phyloP scores from a whole-genome alignment of 2,113 vertebrate species.

The Phalacrocorax carbo region DNA sequence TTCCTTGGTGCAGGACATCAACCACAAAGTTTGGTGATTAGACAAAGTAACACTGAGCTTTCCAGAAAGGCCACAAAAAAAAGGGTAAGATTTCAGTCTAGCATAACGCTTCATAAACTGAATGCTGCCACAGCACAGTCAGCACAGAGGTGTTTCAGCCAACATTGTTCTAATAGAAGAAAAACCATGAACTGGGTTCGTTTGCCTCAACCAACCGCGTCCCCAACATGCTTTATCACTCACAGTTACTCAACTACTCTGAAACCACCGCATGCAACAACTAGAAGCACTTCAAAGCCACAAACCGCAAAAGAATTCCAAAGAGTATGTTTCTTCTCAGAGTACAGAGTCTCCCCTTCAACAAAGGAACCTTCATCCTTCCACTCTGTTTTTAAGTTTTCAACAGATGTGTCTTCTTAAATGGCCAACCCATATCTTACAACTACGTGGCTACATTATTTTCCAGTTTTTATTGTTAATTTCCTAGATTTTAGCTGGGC shows the following conservation, averaged over 20 bases:
- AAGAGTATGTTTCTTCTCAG: not conserved
- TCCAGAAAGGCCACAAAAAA: not conserved
- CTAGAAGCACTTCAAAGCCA: not conserved
- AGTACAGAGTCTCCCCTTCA: not conserved
- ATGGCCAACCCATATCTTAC: not conserved
- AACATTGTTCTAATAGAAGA: not conserved
- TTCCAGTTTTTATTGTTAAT: not conserved
- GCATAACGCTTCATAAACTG: not conserved
- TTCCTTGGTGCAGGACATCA: not conserved
- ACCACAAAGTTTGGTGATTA: rapidly evolving
- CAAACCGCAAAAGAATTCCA: not conserved
- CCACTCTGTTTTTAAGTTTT: not conserved
- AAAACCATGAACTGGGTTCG: rapidly evolving
- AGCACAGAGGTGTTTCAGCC: not conserved
- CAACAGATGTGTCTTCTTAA: not conserved
- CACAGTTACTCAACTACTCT: not conserved
- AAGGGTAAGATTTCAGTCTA: not conserved
- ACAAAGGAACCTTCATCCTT: not conserved
- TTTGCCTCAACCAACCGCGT: not conserved
- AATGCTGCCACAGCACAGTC: not conserved
- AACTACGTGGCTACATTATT: not conserved
- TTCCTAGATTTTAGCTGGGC: not conserved
- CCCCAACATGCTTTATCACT: not conserved
- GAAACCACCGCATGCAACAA: not conserved
- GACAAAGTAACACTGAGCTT: not conserved